Conservation (phyloP, 2,888 invertebrate species). For the Eledona agricola region DNA sequence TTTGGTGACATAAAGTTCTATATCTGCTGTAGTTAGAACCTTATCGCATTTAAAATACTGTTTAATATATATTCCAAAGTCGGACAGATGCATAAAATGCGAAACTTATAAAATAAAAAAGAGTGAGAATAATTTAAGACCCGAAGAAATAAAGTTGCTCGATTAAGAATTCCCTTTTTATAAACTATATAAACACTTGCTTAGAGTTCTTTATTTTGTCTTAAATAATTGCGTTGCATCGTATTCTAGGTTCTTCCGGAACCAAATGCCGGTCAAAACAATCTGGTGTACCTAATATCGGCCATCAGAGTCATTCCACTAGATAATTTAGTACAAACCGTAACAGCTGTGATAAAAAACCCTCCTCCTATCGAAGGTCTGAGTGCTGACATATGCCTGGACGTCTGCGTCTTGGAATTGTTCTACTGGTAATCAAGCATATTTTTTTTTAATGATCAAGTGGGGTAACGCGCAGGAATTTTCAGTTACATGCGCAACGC, state of each 20-base stretch:
- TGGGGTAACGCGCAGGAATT: too few species aligned
- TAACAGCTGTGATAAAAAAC: conserved; percentile 82
- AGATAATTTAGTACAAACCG: conserved; percentile 83
- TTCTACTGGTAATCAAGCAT: conserved; percentile 70
- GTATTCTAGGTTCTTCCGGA: conserved; percentile 68
- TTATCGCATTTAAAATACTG: too few species aligned
- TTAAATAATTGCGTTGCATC: neutral
- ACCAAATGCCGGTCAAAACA: conserved; percentile 74
- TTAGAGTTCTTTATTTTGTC: neutral
- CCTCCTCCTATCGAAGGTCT: conserved; percentile 72
- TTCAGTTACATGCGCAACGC: conserved; percentile 72
- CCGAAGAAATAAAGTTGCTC: too few species aligned
- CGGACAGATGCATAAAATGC: too few species aligned
- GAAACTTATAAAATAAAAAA: too few species aligned
- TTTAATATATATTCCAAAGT: too few species aligned
- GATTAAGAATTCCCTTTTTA: too few species aligned
- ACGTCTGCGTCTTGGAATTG: conserved; percentile 83
- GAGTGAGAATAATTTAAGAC: too few species aligned
- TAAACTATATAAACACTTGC: too few species aligned
- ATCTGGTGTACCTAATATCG: conserved; percentile 80
- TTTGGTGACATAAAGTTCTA: too few species aligned
- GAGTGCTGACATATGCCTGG: conserved; percentile 70
- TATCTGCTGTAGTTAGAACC: too few species aligned
- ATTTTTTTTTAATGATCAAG: too few species aligned
- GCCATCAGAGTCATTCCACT: conserved; percentile 85